Conservation (phyloP, 2,888 invertebrate genomes). For the Cerastis leucographa region DNA sequence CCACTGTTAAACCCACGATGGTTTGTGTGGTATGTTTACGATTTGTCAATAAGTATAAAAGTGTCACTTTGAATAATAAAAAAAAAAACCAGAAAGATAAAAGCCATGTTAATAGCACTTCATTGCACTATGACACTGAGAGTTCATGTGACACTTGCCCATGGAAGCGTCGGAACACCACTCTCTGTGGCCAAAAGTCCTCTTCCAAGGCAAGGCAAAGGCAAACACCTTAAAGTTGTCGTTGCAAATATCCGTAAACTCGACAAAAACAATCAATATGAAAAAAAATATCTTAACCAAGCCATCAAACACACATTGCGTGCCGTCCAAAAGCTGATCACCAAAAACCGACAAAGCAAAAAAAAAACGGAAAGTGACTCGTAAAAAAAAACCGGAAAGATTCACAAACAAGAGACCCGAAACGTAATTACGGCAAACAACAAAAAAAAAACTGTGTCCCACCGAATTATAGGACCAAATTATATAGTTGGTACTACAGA, state of each 20-base stretch:
- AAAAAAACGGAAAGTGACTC: conserved; percentile 67
- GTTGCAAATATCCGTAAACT: not conserved
- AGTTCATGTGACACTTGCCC: too few relatives aligned
- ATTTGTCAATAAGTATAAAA: too few relatives aligned
- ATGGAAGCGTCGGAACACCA: too few relatives aligned
- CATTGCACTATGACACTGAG: too few relatives aligned
- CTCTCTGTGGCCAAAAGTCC: too few relatives aligned
- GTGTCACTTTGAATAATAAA: too few relatives aligned
- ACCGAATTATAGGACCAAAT: conserved; percentile 85
- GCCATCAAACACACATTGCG: conserved; percentile 53
- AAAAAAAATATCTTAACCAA: conserved; percentile 31
- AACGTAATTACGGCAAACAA: conserved; percentile 77
- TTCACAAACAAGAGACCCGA: conserved; percentile 71
- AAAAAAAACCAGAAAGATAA: too few relatives aligned
- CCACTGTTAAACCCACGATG: too few relatives aligned
- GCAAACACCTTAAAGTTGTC: too few relatives aligned
- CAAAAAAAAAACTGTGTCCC: conserved; percentile 71
- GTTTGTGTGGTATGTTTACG: too few relatives aligned
- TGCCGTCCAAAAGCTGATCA: conserved; percentile 54
- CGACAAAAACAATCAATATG: not conserved
- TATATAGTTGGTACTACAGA: conserved; percentile 73
- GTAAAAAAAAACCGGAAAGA: conserved; percentile 76
- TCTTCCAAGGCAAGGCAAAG: too few relatives aligned
- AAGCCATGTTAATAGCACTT: too few relatives aligned
- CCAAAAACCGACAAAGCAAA: conserved; percentile 53